Evolutionary conservation across 92 coral and sea anemone species (phyloP).

Genomic region (Blastomussa wellsi): DNA sequence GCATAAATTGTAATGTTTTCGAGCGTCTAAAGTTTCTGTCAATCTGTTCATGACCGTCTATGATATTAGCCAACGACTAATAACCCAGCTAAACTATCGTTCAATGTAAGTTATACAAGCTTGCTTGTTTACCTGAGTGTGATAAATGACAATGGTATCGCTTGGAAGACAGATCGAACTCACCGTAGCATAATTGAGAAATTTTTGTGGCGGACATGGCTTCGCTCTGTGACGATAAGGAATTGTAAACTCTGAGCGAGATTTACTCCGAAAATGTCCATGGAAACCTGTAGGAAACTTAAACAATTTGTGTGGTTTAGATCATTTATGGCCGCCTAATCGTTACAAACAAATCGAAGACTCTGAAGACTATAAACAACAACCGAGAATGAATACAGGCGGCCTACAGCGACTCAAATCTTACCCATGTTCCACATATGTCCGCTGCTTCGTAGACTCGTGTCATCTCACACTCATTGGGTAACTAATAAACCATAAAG

Average conservation of each 20-base stretch:
- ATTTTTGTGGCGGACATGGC: slow-evolving; percentile 89
- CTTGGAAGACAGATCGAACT: background rate
- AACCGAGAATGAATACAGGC: too few species aligned
- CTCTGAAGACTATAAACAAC: too few species aligned
- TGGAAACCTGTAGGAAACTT: slow-evolving; percentile 95
- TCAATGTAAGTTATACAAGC: background rate
- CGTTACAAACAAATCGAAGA: background rate
- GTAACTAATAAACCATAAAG: background rate
- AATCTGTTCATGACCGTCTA: background rate
- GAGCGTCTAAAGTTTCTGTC: background rate
- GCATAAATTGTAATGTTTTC: background rate
- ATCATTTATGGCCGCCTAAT: background rate
- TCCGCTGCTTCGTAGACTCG: slow-evolving; percentile 16
- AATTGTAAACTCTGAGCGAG: slow-evolving; percentile 84
- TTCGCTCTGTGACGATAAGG: slow-evolving; percentile 98
- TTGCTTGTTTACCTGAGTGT: slow-evolving; percentile 16
- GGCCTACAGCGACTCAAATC: background rate
- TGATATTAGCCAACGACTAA: background rate
- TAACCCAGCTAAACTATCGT: background rate
- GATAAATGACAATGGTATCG: background rate
- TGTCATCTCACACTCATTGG: slow-evolving; percentile 32
- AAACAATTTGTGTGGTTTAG: slow-evolving; percentile 9
- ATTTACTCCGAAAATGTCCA: slow-evolving; percentile 93
- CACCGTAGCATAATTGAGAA: slow-evolving; percentile 79
- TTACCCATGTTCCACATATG: slow-evolving; percentile 64